Base-by-base conservation (phyloP, 2,888 invertebrate genomes). In the Hyles lineata region DNA sequence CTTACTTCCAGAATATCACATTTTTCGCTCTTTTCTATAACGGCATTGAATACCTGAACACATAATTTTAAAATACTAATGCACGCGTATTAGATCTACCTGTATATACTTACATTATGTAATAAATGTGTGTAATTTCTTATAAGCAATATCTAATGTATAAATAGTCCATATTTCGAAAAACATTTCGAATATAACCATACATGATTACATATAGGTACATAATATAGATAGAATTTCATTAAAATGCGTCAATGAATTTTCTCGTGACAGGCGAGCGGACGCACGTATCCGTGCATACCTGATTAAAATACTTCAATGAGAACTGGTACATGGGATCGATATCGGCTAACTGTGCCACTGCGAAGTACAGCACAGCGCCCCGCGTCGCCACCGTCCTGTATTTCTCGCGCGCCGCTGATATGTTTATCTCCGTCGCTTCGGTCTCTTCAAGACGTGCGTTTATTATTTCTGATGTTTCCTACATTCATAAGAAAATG, bases 251-350 rank as follows among this genome's bases (percentile, higher is more conserved):
- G 43, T 11, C 43, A 59, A 70, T 29, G 8, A 29, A 29, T 25
- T 11, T n/a, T 3, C 25, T 8, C 19, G 32, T 17, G 25, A 11
- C 6, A 35, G 55, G n/a, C 11, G 1, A 55, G 32, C 19, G 5
- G 17, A 32, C 23, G 17, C 32, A n/a, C 11, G 21, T 19, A 3
- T 32, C 15, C 58, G 19, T 70, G 67, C 78, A 80, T 74, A 83
- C 92, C 89, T 93, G 92, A 72, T 88, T 97, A 86, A 98, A 99
- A 93, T 98, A 98, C 82, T 97, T 98, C 58, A 99, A 93, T 0
- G 98, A 98, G 91, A 97, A 99, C 91, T 99, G 99, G 90, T 99
- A 99, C 99, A 99, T 99, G 0, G 98, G 98, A 90, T 99, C 98
- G 74, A 99, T 97, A 82, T 98, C 97, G 0, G 98, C 97, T 23